Conservation (phyloP, 2,888 invertebrate genomes). For the Philopedon plagiatum region DNA sequence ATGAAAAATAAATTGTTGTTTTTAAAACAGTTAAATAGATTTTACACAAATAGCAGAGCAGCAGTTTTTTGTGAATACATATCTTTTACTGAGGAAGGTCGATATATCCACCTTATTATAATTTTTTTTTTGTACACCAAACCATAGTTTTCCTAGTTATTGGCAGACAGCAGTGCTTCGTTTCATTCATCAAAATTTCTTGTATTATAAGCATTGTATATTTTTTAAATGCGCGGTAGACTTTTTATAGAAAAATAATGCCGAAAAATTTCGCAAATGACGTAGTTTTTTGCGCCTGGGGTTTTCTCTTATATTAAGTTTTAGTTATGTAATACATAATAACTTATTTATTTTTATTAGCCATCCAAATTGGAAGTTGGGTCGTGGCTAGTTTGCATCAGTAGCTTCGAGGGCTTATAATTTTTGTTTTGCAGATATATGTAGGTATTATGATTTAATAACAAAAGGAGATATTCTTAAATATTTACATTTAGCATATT, state of each 20-base stretch:
- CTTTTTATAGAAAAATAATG: constrained; percentile 1
- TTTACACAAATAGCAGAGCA: no score
- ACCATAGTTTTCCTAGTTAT: not conserved
- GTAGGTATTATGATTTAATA: not conserved
- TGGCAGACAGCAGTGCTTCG: not conserved
- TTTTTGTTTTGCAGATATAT: not conserved
- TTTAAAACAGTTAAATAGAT: no score
- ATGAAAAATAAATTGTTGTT: no score
- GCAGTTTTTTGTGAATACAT: no score
- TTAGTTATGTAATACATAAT: not conserved
- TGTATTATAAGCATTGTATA: constrained; percentile 23
- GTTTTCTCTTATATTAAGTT: not conserved
- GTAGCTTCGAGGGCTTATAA: not conserved
- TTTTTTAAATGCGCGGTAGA: constrained; percentile 10
- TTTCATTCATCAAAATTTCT: constrained; percentile 4
- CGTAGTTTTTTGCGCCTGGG: not conserved
- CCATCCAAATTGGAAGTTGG: not conserved
- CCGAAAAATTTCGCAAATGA: not conserved
- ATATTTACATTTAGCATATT: no score
- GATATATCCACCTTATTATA: no score
- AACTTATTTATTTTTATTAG: not conserved
- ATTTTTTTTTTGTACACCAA: no score
- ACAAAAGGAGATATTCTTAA: not conserved
- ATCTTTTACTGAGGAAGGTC: no score
- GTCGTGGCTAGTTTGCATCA: constrained; percentile 8